phyloP scores from a whole-genome alignment of 2,888 invertebrate species.

The Hydrotaea diabolus region DNA sequence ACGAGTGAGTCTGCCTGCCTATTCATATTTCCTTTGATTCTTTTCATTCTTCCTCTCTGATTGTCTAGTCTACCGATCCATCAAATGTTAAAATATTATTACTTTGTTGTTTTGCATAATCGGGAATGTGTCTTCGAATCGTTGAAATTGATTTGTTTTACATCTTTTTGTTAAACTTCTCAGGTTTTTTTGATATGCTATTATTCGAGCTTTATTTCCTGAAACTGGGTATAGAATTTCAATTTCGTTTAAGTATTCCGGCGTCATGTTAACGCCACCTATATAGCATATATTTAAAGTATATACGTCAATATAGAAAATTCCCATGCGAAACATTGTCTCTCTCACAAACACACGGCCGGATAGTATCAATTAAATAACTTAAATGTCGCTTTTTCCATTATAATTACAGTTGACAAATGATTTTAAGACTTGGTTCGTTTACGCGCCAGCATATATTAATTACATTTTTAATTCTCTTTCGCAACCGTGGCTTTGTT shows the following conservation, averaged over 20 bases:
- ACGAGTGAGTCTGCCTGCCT: too few species aligned
- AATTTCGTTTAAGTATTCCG: not conserved
- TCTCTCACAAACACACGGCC: not conserved
- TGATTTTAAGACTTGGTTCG: not conserved
- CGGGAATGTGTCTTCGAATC: not conserved
- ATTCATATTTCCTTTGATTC: too few species aligned
- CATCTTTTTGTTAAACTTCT: constrained; percentile 22
- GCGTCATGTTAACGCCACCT: not conserved
- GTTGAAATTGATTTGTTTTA: not conserved
- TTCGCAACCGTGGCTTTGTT: not conserved
- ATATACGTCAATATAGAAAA: too few species aligned
- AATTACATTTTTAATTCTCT: not conserved
- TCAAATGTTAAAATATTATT: not conserved
- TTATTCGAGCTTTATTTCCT: not conserved
- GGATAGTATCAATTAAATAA: constrained; percentile 17
- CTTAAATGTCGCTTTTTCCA: not conserved
- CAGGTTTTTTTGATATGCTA: constrained; percentile 15
- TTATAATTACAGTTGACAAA: constrained; percentile 47
- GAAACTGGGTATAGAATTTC: constrained; percentile 25
- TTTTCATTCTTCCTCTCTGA: too few species aligned
- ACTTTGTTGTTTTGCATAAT: not conserved
- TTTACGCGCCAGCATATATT: not conserved
- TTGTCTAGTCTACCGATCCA: not conserved
- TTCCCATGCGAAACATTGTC: constrained; percentile 36
- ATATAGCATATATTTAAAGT: not conserved